These are phyloP conservation scores for Apostichopus japonicus DNA, from an alignment of 35 echinoderm and acorn worm genomes.

Conservation along the genomic window DNA sequence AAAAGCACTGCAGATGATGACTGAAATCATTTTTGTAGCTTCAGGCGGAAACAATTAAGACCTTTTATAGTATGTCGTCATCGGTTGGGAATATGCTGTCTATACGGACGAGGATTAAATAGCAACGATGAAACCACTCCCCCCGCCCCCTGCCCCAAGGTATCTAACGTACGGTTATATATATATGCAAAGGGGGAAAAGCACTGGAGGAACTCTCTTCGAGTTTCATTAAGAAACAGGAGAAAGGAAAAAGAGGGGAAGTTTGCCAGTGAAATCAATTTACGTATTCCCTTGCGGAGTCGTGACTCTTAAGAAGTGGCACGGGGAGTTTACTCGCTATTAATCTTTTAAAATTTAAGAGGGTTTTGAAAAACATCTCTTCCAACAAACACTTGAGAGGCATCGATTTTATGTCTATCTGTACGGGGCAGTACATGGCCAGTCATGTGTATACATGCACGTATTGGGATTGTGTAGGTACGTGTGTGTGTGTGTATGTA, in stretches of 20 bases:
- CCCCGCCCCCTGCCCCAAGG: background rate
- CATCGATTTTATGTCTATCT: background rate
- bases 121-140: background rate
- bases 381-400: background rate
- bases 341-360: background rate
- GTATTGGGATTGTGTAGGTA: too few relatives aligned
- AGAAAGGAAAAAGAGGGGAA: background rate
- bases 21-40: too few relatives aligned
- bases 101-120: background rate
- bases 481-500: too few relatives aligned
- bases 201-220: background rate
- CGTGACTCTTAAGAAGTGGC: background rate
- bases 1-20: background rate
- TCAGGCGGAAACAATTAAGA: background rate
- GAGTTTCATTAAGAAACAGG: background rate
- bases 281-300: background rate
- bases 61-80: background rate
- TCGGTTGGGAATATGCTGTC: background rate
- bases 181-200: background rate
- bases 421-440: background rate
- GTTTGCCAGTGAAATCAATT: background rate
- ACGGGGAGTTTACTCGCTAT: background rate
- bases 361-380: background rate
- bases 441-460: background rate
- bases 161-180: background rate